Percentiles rank a stretch among this genome's conserved stretches.
phyloP scores from a whole-genome alignment of 2,113 vertebrate species.

The Alethe diademata region DNA sequence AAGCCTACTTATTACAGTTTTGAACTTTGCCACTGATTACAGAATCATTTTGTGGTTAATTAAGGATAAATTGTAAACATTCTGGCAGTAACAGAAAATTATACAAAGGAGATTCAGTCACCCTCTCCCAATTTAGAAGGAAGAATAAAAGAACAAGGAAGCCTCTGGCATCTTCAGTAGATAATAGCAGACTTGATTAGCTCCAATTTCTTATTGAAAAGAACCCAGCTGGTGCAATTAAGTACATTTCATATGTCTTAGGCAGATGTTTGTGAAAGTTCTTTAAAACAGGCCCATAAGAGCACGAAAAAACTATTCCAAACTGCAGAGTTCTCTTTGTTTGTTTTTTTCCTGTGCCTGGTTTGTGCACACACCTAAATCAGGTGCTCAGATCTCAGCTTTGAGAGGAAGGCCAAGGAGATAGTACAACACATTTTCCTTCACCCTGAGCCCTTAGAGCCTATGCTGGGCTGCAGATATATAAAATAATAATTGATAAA shows the following conservation, averaged over 20 bases:
- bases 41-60: background rate
- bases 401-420: background rate
- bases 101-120: background rate
- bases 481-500: background rate
- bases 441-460: background rate
- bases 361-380: rapidly evolving
- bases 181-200: background rate
- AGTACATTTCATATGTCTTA: background rate
- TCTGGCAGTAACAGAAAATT: background rate
- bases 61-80: background rate
- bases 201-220: background rate
- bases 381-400: background rate
- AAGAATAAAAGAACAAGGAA: background rate
- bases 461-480: background rate
- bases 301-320: background rate
- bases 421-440: background rate
- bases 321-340: background rate
- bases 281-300: background rate
- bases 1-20: background rate
- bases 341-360: background rate
- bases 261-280: background rate
- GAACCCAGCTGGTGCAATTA: background rate
- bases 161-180: background rate
- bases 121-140: background rate
- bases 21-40: background rate